Evolutionary conservation across 2,113 vertebrate species (phyloP), one percentile per base, ranked within the genome.

Genomic region (Azemiops feae): DNA sequence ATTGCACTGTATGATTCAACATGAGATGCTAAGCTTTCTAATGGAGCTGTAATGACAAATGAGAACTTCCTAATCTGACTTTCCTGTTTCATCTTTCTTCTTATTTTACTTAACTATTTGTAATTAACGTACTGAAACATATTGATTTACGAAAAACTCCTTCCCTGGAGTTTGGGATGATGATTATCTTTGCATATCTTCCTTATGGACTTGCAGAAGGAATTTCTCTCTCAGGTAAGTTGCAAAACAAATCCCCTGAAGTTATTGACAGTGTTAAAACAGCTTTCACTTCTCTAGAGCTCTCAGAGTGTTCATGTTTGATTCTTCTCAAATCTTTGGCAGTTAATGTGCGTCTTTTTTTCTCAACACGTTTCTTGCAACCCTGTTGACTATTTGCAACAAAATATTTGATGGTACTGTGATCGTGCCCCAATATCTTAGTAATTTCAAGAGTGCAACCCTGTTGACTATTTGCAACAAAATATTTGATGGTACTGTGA

Each of bases 171-270:
- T 99, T 99, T 93, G 99, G 99, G 18, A 99, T 99, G 99, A 99
- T 99, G 99, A 99, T 99, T 64, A 99, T 99, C 93, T 99, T 99
- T 91, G 99, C 99, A 2, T 99, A 99, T 93, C 98, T 99, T 89
- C 99, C 99, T 0, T 99, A 99, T 0, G 99, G 99, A 27, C 98
- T 99, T 23, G 98, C 99, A 58, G 99, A 99, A 95, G 99, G 99
- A 9, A 99, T 99, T 96, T 99, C 99, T 18, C 98, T 99, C 58
- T 99, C 99, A 10, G 99, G 99, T 99, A 94, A 98, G 97, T 52
- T 87, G 47, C 34, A 55, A 45, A 94, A 54, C 22, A 30, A 58
- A 23, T 39, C 23, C 55, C 90, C 25, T n/a, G 25, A 85, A 50
- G 85, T 92, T 92, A 50, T 85, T 69, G 60, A 53, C 50, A 52